Conservation (phyloP, 2,888 invertebrate genomes). For the Lithophane leautieri region DNA sequence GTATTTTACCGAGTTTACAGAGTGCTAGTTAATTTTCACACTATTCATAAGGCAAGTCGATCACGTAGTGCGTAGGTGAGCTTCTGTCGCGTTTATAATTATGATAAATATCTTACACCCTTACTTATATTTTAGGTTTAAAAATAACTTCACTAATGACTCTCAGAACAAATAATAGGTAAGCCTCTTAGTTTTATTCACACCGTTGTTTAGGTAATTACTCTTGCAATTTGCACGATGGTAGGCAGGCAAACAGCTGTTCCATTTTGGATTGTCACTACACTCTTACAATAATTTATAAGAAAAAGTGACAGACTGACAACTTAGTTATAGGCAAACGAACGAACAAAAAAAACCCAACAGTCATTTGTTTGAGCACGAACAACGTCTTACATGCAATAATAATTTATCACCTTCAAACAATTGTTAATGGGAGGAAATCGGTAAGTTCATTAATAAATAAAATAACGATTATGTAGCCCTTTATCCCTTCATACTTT, state of each 20-base stretch:
- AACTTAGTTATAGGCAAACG: conserved; percentile 33
- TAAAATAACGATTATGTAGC: conserved; percentile 18
- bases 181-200: conserved; percentile 1
- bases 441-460: conserved; percentile 43
- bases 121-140: not conserved
- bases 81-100: not conserved
- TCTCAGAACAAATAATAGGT: not conserved
- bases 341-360: conserved; percentile 24
- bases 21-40: not conserved
- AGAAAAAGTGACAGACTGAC: conserved; percentile 38
- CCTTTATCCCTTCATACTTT: not conserved
- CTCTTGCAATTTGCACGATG: not conserved
- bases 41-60: not conserved
- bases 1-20: too few relatives aligned
- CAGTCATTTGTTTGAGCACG: conserved; percentile 36
- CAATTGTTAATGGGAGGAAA: conserved; percentile 19
- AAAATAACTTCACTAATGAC: not conserved
- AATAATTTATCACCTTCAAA: conserved; percentile 38
- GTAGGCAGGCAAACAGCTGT: conserved; percentile 22
- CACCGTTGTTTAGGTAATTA: conserved; percentile 10
- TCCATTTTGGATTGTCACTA: conserved; percentile 1
- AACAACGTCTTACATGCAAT: conserved; percentile 20
- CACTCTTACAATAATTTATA: conserved; percentile 33
- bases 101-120: not conserved
- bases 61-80: not conserved